phyloP scores from a whole-genome alignment of 2,888 invertebrate species.

The Idaea aversata region DNA sequence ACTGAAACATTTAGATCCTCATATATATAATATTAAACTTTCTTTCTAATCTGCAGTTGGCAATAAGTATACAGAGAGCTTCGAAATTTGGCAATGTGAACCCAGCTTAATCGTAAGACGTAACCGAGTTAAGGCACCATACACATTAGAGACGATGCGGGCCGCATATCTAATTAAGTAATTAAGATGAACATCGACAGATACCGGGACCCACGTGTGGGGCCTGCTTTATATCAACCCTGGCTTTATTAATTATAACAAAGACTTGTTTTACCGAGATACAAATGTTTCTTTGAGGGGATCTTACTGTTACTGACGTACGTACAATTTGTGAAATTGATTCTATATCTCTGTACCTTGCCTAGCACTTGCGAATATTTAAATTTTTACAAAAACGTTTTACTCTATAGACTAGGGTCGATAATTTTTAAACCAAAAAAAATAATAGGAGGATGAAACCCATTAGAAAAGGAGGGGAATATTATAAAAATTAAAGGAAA shows the following conservation, averaged over 20 bases:
- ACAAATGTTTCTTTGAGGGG: neutral
- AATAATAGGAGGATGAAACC: too few species aligned
- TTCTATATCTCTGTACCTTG: neutral
- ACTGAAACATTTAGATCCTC: too few species aligned
- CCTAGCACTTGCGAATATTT: neutral
- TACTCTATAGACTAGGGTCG: too few species aligned
- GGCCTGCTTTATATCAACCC: slow-evolving; percentile 15
- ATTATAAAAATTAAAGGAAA: too few species aligned
- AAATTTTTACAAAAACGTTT: neutral
- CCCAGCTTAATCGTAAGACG: neutral
- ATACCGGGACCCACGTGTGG: slow-evolving; percentile 29
- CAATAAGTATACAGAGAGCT: neutral
- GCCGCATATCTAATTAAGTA: slow-evolving; percentile 47
- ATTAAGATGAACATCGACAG: slow-evolving; percentile 41
- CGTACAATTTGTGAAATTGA: neutral
- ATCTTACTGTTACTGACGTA: neutral
- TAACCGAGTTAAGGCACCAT: slow-evolving; percentile 1
- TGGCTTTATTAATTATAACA: slow-evolving; percentile 9
- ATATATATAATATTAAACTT: too few species aligned
- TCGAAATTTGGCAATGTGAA: neutral
- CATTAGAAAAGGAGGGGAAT: too few species aligned
- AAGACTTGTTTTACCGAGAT: neutral
- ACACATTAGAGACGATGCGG: slow-evolving; percentile 22
- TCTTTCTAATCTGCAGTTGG: neutral
- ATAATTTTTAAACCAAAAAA: too few species aligned